phyloP scores from a whole-genome alignment of 2,113 vertebrate genomes.

The Lophura nycthemera region DNA sequence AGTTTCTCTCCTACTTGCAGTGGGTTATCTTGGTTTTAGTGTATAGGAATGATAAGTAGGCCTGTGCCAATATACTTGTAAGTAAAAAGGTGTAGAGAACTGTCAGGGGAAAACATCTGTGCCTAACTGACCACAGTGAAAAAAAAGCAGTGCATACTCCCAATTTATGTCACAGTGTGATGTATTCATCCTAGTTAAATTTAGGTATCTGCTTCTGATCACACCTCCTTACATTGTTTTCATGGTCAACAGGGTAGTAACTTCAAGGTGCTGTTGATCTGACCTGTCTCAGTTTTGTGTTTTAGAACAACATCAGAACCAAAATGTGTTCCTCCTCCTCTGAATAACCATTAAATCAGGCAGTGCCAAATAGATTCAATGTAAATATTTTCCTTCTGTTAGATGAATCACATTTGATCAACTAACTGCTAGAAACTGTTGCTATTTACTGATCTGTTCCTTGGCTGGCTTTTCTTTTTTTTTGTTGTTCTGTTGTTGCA shows the following conservation, averaged over 20 bases:
- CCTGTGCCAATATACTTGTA: not conserved
- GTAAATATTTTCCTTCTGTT: not conserved
- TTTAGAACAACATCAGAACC: not conserved
- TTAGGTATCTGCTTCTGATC: not conserved
- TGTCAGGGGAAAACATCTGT: not conserved
- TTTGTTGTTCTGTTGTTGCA: not conserved
- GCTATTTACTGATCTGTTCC: not conserved
- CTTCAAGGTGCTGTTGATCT: not conserved
- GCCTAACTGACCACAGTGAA: fast-evolving
- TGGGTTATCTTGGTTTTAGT: not conserved
- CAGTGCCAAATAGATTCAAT: not conserved
- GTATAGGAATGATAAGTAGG: not conserved
- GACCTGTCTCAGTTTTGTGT: not conserved
- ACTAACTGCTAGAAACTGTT: not conserved
- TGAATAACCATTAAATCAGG: not conserved
- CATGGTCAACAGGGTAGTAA: fast-evolving
- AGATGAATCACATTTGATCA: not conserved
- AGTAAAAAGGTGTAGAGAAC: not conserved
- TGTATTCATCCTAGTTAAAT: not conserved
- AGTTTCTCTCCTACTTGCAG: not conserved
- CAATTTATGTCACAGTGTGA: not conserved
- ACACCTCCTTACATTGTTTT: not conserved
- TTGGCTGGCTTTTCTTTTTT: not conserved
- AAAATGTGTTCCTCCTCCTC: not conserved
- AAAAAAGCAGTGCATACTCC: not conserved